Evolutionary conservation across 2,113 vertebrate species (phyloP), one percentile per base, ranked within the genome.

Genomic region (Bambusicola thoracicus): DNA sequence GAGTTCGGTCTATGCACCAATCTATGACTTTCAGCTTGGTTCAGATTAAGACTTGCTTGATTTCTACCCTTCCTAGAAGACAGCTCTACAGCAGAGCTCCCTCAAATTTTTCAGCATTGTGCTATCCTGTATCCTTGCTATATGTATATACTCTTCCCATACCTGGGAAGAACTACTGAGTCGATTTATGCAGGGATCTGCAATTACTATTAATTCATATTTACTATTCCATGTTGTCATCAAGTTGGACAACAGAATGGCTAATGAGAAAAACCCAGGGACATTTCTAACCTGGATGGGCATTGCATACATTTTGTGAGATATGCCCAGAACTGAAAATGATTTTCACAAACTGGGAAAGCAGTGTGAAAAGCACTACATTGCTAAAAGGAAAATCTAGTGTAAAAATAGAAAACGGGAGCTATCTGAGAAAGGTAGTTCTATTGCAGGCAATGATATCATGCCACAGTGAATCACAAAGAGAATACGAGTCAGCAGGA

Each of bases 241-340:
- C 36, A 34, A 15, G 19, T 22, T 46, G 13, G 46, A 20, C 16
- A 20, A 13, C 56, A 61, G 53, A 75, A 65, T 2, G 32, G 53
- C 14, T 38, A 63, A 18, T 4, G 40, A 68, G 32, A 36, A 41
- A 63, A 76, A 77, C 2, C 0, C 19, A 34, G 29, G 48, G 41
- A 21, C 0, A 1, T 29, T 55, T 81, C 63, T 18, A 38, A 75
- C 3, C 19, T 69, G 3, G 0, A 8, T 3, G 21, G 9, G 21
- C 58, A 53, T 10, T 56, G 56, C 18, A 51, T 24, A 65, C 11
- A 17, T 8, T 58, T 81, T 40, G 87, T 34, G 38, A 74, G 27
- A 40, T 15, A 21, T 5, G 18, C 19, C 19, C 20, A 36, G 48
- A 72, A 53, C 30, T 72, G 27, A 51, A 70, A 51, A 18, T 30